Percentiles rank a stretch among this genome's conserved stretches.
Conservation (phyloP, 2,888 invertebrate species). For the Philopedon plagiatum region DNA sequence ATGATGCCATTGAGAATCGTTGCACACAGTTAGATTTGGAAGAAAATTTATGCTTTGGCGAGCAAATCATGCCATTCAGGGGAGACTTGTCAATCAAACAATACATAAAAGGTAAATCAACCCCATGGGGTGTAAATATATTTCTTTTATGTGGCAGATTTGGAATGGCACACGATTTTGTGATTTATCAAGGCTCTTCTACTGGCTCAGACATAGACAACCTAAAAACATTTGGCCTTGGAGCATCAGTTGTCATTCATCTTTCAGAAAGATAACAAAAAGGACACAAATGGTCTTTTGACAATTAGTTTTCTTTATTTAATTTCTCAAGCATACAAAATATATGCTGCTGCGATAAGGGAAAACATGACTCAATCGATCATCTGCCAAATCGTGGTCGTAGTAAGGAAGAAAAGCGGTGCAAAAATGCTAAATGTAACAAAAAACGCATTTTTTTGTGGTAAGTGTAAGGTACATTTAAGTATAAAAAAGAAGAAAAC, state of each 20-base stretch:
- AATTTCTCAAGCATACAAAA: no score
- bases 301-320: no score
- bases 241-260: slow-evolving; percentile 5
- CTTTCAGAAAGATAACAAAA: slow-evolving; percentile 5
- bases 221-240: slow-evolving; percentile 12
- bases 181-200: slow-evolving; percentile 16
- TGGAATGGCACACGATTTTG: slow-evolving; percentile 26
- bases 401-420: no score
- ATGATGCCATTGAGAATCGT: background rate
- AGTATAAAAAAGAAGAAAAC: no score
- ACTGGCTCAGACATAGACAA: background rate
- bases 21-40: background rate
- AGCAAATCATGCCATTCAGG: slow-evolving; percentile 19
- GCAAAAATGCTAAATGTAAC: no score
- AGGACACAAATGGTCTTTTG: no score
- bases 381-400: no score
- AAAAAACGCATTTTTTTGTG: no score
- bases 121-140: slow-evolving; percentile 51
- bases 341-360: no score
- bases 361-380: no score
- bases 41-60: slow-evolving; percentile 6
- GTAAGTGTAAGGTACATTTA: no score
- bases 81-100: slow-evolving; percentile 28
- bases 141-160: slow-evolving; percentile 57
- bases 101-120: slow-evolving; percentile 27